Conservation (phyloP, 2,888 invertebrate species). For the Drosophila prolongata region DNA sequence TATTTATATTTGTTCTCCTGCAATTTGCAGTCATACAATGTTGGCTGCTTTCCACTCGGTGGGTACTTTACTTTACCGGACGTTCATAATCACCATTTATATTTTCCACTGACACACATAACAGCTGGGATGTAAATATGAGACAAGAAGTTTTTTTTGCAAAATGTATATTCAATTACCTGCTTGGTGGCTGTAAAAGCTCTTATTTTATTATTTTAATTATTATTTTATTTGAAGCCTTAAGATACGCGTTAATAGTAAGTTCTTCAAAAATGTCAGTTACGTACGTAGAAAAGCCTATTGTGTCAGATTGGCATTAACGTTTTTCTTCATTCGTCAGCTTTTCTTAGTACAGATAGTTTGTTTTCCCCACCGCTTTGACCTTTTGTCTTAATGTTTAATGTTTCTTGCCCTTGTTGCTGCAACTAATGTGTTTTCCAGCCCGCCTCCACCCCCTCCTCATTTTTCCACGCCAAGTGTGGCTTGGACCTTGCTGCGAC, state of each 20-base stretch:
- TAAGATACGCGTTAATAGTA: too few species aligned
- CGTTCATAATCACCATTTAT: constrained; percentile 38
- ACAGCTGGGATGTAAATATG: background rate
- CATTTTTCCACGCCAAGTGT: constrained; percentile 32
- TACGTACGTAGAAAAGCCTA: background rate
- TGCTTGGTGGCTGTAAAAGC: too few species aligned
- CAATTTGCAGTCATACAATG: constrained; percentile 41
- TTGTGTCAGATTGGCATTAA: too few species aligned
- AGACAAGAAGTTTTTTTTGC: background rate
- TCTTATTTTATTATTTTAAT: too few species aligned
- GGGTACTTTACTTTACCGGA: constrained; percentile 31
- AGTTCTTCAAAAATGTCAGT: background rate
- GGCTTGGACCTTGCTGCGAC: constrained; percentile 29
- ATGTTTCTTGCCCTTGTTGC: constrained; percentile 23
- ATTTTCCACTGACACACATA: constrained; percentile 20
- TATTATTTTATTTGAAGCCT: too few species aligned
- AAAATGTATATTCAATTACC: too few species aligned
- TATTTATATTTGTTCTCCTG: constrained; percentile 42
- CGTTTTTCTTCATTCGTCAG: background rate
- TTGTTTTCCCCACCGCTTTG: background rate
- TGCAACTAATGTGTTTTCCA: constrained; percentile 33
- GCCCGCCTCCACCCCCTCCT: background rate
- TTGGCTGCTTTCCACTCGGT: constrained; percentile 29
- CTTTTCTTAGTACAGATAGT: background rate
- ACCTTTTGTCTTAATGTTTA: constrained; percentile 26